Conservation (phyloP, 2,888 invertebrate genomes). For the Beris morrisii region DNA sequence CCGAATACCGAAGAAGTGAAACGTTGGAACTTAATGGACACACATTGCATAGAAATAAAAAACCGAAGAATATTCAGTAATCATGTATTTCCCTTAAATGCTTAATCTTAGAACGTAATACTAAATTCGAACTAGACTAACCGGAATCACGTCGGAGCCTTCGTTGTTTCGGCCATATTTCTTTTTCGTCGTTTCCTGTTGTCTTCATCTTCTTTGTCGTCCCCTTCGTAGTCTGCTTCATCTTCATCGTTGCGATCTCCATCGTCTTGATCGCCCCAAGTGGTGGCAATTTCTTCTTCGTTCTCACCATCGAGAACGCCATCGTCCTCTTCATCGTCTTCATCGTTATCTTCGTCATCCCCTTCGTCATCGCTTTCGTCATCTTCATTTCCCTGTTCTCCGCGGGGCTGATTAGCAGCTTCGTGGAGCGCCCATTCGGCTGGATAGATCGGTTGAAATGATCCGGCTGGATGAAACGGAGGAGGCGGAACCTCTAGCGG, state of each 20-base stretch:
- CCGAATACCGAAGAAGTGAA: too few species aligned
- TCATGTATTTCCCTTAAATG: constrained; percentile 10
- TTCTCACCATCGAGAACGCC: not conserved
- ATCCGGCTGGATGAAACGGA: not conserved
- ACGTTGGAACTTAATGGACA: too few species aligned
- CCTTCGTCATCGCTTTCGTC: not conserved
- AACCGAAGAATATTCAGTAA: constrained; percentile 1
- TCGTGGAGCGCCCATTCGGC: constrained; percentile 4
- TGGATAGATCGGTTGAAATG: constrained; percentile 19
- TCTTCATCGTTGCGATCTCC: not conserved
- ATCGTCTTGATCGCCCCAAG: not conserved
- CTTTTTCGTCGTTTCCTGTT: constrained; percentile 17
- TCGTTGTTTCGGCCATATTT: constrained; percentile 3
- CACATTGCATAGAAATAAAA: too few species aligned
- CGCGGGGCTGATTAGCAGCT: too few species aligned
- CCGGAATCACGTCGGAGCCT: not conserved
- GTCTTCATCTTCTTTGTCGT: constrained; percentile 11
- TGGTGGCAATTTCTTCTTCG: not conserved
- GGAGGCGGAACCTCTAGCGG: not conserved
- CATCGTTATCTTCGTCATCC: not conserved
- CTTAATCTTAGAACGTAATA: not conserved
- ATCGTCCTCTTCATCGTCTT: not conserved
- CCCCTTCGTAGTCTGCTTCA: constrained; percentile 11
- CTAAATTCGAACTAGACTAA: constrained; percentile 3
- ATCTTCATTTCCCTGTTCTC: not conserved